Conservation (phyloP, 1,140 invertebrate genomes). For the Pseudomyrmex sp. region DNA sequence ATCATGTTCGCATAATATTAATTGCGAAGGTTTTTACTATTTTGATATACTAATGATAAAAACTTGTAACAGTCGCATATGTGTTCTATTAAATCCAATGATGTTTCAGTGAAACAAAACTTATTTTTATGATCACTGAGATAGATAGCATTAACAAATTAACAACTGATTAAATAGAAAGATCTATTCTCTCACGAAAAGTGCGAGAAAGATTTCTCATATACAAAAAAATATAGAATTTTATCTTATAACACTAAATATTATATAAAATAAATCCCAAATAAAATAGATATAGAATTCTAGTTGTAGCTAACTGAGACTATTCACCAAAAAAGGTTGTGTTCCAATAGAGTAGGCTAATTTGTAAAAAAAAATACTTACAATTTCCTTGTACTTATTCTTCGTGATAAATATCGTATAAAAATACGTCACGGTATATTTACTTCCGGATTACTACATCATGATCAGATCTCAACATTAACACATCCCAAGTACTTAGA, state of each 20-base stretch:
- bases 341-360: slow-evolving; percentile 78
- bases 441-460: neutral
- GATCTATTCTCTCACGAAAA: neutral
- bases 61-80: too few species aligned
- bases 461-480: neutral
- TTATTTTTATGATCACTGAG: too few species aligned
- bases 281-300: slow-evolving; percentile 63
- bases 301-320: slow-evolving; percentile 79
- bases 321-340: slow-evolving; percentile 82
- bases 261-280: slow-evolving; percentile 3
- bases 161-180: neutral
- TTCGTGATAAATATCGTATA: slow-evolving; percentile 43
- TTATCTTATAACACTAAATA: slow-evolving; percentile 17
- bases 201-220: neutral
- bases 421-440: slow-evolving; percentile 14
- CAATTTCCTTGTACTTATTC: slow-evolving; percentile 60
- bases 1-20: too few species aligned
- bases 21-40: too few species aligned
- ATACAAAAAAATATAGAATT: slow-evolving; percentile 5
- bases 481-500: slow-evolving; percentile 14
- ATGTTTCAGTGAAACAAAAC: too few species aligned
- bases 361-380: slow-evolving; percentile 63
- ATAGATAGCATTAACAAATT: too few species aligned
- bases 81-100: too few species aligned
- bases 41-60: too few species aligned